Base-by-base conservation (phyloP, 1,140 invertebrate genomes). In the Helicoverpa armigera region DNA sequence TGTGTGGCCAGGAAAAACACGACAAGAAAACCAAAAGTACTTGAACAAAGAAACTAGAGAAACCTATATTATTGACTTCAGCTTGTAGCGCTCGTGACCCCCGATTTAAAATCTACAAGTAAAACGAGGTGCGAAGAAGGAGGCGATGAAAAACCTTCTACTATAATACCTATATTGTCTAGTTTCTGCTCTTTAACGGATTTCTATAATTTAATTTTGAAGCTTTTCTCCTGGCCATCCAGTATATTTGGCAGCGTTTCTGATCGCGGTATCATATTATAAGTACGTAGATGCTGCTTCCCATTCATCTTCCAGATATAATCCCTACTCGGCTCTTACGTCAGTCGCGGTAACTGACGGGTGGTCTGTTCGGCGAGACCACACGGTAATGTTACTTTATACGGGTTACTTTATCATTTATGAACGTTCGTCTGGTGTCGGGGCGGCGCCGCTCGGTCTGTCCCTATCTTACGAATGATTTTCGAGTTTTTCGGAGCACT, bases 401-500 rank as follows among this genome's bases (percentile, higher is more conserved):
- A 83, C 80, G 83, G 82, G 77, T 82, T 77, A 85, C 76, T 82
- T 89, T 89, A 89, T 85, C 84, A 85, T 86, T 85, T 87, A 86
- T 81, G 89, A 86, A 86, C 83, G 81, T 81, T 88, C 83, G 86
- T 88, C 85, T 86, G 83, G 87, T 86, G 70, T 73, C 73, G 13
- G 67, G 83, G 78, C 80, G 81, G 86, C 88, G 88, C 89, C 89
- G 85, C 77, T 56, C 82, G 83, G 89, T 89, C 89, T 91, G 79
- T 79, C 80, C 50, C 61, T 80, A 74, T 84, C 82, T 79, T 79
- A 80, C 79, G 79, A 86, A 86, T 65, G 84, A 78, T 81, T 81
- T 83, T 72, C 81, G 65, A 69, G 65, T 23, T 69, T 16, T 50
- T 50, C 65, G 65, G 65, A 81, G 79, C 80, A 78, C 80, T 18